A percentile compares a stretch with the other conserved stretches of the same genome.
phyloP scores from a whole-genome alignment of 2,113 vertebrate species.

The Dromaius novaehollandiae region DNA sequence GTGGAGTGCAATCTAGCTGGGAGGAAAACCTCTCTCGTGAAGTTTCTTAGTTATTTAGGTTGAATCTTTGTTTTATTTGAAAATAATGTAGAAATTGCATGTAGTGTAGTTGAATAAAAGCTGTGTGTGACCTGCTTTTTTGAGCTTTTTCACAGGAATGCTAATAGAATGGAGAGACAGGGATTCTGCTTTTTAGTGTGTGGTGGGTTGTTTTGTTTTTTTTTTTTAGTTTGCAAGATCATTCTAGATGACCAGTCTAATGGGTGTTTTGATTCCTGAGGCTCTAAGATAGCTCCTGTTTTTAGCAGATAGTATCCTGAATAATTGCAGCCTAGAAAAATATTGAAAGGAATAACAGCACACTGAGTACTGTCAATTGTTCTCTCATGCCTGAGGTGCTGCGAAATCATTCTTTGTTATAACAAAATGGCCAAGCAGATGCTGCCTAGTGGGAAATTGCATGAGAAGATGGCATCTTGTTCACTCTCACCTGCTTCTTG shows the following conservation, averaged over 20 bases:
- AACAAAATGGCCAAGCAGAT: neutral
- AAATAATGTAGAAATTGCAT: neutral
- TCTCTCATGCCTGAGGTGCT: neutral
- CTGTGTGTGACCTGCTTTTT: neutral
- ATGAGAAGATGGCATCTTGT: neutral
- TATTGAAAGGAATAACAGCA: neutral
- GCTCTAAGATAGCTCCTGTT: neutral
- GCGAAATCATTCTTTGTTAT: neutral
- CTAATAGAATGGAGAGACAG: neutral
- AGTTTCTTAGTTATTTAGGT: neutral
- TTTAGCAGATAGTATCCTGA: neutral
- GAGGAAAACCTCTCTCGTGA: neutral
- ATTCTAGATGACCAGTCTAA: neutral
- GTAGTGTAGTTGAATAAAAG: rapidly evolving
- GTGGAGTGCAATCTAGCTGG: neutral
- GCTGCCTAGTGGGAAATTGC: no score
- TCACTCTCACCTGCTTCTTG: neutral
- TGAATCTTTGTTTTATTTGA: neutral
- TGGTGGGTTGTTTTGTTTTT: no score
- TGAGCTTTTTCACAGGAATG: neutral
- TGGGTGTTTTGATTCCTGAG: neutral
- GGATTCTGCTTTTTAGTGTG: neutral
- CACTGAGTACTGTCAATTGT: rapidly evolving
- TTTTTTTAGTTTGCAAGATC: neutral
- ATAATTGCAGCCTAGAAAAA: neutral